Conservation (phyloP, 2,888 invertebrate genomes). For the Leptinotarsa rubiginosa region DNA sequence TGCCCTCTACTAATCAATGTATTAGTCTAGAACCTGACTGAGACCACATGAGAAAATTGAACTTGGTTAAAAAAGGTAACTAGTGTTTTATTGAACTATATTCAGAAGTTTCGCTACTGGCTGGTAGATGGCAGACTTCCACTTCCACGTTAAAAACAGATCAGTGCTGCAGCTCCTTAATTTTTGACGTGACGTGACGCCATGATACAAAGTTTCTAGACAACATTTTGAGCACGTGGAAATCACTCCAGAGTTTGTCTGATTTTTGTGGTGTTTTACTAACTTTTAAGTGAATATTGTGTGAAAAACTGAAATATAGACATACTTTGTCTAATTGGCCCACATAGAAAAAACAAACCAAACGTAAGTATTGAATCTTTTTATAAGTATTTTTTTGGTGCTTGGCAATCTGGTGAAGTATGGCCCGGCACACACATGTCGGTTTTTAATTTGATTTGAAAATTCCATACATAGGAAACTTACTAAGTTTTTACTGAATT, state of each 20-base stretch:
- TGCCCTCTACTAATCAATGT: too few relatives aligned
- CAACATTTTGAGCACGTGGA: conserved; percentile 81
- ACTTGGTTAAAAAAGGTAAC: too few relatives aligned
- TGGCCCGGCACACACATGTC: conserved; percentile 54
- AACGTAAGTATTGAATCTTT: conserved; percentile 55
- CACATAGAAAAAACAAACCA: conserved; percentile 45
- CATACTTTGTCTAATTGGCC: conserved; percentile 37
- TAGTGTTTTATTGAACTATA: too few relatives aligned
- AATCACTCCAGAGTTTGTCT: conserved; percentile 49
- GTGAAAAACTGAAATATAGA: conserved; percentile 44
- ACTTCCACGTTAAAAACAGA: not conserved
- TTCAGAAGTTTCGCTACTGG: not conserved
- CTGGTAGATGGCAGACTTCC: not conserved
- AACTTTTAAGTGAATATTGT: conserved; percentile 43
- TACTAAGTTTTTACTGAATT: not conserved
- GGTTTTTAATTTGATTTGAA: conserved; percentile 31
- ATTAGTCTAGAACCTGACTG: too few relatives aligned
- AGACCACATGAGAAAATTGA: too few relatives aligned
- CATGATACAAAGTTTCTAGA: conserved; percentile 74
- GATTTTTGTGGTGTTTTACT: conserved; percentile 47
- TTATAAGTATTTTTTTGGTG: conserved; percentile 33
- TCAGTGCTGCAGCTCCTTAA: too few relatives aligned
- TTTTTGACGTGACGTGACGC: conserved; percentile 67
- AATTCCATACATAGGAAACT: conserved; percentile 15
- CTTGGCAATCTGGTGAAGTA: conserved; percentile 51